A percentile compares a stretch with the other conserved stretches of the same genome.
Evolutionary conservation across 2,797 vertebrate species (phyloP).

Genomic region (Kryptolebias ocellatus): DNA sequence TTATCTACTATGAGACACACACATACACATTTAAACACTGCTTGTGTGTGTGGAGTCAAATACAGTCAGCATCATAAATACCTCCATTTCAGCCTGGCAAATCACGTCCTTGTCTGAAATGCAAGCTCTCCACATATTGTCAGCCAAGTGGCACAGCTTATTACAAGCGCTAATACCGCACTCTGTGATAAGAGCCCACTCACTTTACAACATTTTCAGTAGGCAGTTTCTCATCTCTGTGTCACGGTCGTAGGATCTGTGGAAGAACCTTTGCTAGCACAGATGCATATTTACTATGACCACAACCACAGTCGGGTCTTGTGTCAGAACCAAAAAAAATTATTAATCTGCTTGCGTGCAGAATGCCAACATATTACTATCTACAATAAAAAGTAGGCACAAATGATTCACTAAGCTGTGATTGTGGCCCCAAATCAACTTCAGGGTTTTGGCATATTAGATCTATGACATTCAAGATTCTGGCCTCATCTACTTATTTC

Average conservation of each 20-base stretch:
- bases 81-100: constrained; percentile 52
- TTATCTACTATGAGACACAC: constrained; percentile 53
- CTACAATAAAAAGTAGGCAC: constrained; percentile 23
- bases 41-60: constrained; percentile 51
- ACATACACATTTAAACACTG: constrained; percentile 31
- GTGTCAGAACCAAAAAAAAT: constrained; percentile 13
- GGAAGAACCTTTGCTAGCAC: constrained; percentile 6
- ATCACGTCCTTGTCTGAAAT: constrained; percentile 67
- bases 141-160: constrained; percentile 72
- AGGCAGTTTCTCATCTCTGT: constrained; percentile 51
- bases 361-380: constrained; percentile 14
- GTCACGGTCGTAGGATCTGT: constrained; percentile 27
- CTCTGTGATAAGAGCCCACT: constrained; percentile 72
- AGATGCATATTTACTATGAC: not conserved
- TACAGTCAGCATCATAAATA: constrained; percentile 61
- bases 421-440: constrained; percentile 37
- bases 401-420: constrained; percentile 53
- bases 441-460: constrained; percentile 49
- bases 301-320: constrained; percentile 11
- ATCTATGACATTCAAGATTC: constrained; percentile 40
- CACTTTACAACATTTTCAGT: constrained; percentile 52
- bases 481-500: constrained; percentile 43
- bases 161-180: constrained; percentile 71
- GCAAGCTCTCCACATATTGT: constrained; percentile 64
- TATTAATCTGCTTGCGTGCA: not conserved